These are phyloP conservation scores for Lipophrys pholis DNA, from an alignment of 2,113 vertebrate species.

Conservation along the genomic window DNA sequence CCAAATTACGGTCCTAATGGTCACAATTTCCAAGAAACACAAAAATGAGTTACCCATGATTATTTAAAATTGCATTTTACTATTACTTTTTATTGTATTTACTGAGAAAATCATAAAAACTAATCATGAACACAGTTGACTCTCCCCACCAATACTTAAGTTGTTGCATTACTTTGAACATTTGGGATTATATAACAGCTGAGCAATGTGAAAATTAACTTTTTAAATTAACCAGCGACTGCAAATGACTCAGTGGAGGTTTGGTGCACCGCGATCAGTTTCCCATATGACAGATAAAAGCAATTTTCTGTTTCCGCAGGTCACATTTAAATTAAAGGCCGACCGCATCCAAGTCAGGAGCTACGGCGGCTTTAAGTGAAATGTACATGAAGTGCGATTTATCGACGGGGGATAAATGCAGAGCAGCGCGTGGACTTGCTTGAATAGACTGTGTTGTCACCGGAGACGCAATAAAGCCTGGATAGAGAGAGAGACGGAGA, in stretches of 20 bases:
- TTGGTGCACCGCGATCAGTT: constrained; percentile 22
- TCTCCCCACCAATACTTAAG: too few species aligned
- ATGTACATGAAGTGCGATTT: constrained; percentile 25
- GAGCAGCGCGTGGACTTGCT: constrained; percentile 19
- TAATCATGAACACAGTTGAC: too few species aligned
- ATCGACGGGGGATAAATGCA: constrained; percentile 22
- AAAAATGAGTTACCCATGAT: too few species aligned
- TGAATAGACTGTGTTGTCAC: constrained; percentile 56
- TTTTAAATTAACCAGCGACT: constrained; percentile 18
- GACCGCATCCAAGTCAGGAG: constrained; percentile 9
- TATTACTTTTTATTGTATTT: too few species aligned
- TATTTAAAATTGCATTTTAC: too few species aligned
- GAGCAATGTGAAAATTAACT: constrained; percentile 8
- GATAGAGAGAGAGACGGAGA: constrained; percentile 26
- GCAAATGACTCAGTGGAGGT: not conserved
- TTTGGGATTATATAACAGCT: not conserved
- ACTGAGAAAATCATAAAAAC: too few species aligned
- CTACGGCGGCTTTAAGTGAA: constrained; percentile 21
- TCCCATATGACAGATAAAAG: constrained; percentile 32
- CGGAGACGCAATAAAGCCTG: constrained; percentile 42
- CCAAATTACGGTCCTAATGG: too few species aligned
- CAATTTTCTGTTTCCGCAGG: constrained; percentile 11
- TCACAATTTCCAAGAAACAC: too few species aligned
- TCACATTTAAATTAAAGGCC: constrained; percentile 33
- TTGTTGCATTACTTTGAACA: too few species aligned